Percentiles rank a stretch among this genome's conserved stretches.
Conservation (phyloP, 2,113 vertebrate genomes). For the Hippocampus barbouri region DNA sequence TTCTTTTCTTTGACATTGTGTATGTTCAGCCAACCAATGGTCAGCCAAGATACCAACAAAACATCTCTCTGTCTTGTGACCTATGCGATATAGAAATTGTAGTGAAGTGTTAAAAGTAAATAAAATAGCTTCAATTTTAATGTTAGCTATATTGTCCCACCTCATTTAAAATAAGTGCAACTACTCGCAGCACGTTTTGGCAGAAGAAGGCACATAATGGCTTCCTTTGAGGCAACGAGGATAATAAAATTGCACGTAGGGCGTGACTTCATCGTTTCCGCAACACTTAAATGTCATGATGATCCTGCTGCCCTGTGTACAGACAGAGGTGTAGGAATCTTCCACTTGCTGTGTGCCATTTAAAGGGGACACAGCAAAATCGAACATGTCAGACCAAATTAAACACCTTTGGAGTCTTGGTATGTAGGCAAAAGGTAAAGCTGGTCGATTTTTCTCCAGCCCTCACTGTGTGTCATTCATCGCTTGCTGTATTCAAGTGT, state of each 20-base stretch:
- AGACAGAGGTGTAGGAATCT: background rate
- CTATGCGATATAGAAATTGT: no score
- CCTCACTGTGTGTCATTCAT: background rate
- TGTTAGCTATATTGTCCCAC: background rate
- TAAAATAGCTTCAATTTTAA: background rate
- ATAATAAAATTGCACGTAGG: background rate
- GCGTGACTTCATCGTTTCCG: slow-evolving; percentile 32
- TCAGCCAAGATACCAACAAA: background rate
- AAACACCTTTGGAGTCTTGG: background rate
- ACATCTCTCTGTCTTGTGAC: background rate
- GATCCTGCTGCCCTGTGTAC: background rate
- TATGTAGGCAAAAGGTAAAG: slow-evolving; percentile 51
- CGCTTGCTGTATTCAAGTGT: slow-evolving; percentile 20
- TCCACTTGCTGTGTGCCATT: background rate
- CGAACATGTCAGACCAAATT: background rate
- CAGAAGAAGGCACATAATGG: background rate
- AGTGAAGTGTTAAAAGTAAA: no score
- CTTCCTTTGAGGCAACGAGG: background rate
- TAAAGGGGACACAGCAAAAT: background rate
- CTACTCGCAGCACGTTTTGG: background rate
- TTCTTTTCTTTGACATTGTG: background rate
- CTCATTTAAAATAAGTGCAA: background rate
- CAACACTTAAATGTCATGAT: slow-evolving; percentile 18
- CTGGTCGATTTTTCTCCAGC: slow-evolving; percentile 7
- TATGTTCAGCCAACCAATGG: background rate